Percentiles rank a stretch among this genome's conserved stretches.
Conservation (phyloP, 2,797 vertebrate species). For the Antrozous pallidus region DNA sequence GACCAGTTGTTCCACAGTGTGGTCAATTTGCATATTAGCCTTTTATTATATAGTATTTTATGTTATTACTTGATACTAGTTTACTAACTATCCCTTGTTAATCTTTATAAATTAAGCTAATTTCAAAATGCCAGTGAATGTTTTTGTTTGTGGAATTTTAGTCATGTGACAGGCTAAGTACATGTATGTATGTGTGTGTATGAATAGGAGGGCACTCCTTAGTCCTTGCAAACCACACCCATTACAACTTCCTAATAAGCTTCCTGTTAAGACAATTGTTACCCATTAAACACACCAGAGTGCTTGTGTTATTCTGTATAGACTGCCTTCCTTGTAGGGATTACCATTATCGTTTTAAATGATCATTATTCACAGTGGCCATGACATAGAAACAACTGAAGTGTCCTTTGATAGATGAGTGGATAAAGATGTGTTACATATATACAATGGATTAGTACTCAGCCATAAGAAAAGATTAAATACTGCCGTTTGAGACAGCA, state of each 20-base stretch:
- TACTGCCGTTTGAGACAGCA: not conserved
- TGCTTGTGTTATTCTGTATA: not conserved
- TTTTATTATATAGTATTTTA: not conserved
- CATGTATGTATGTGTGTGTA: not conserved
- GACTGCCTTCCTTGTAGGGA: not conserved
- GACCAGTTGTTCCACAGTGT: no score
- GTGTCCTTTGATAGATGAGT: not conserved
- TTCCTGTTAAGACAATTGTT: not conserved
- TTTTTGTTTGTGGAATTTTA: not conserved
- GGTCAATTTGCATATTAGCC: no score
- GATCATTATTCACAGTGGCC: not conserved
- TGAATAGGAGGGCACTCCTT: not conserved
- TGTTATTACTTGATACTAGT: not conserved
- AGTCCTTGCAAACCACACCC: not conserved
- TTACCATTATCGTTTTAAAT: not conserved
- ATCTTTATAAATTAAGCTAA: not conserved
- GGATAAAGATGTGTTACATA: not conserved
- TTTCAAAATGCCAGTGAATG: not conserved
- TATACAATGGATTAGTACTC: not conserved
- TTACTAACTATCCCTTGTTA: not conserved
- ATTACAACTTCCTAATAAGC: not conserved
- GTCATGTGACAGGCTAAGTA: not conserved
- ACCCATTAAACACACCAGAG: not conserved
- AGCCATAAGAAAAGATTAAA: not conserved
- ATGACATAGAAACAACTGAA: not conserved